phyloP scores from a whole-genome alignment of 2,888 invertebrate species.

The Antheraea yamamai region DNA sequence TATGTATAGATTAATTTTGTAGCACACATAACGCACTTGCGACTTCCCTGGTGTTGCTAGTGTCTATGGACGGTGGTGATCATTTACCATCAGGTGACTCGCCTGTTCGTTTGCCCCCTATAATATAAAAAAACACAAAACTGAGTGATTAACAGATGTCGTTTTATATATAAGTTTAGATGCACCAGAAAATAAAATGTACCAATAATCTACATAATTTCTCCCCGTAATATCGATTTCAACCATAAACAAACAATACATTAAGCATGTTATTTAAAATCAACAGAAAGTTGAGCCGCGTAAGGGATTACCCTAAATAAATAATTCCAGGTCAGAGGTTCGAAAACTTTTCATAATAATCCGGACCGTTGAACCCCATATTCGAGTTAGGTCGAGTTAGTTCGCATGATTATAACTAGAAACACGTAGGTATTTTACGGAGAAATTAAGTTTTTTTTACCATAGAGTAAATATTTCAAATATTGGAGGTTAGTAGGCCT shows the following conservation, averaged over 20 bases:
- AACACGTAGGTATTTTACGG: background rate
- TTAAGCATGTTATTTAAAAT: conserved; percentile 38
- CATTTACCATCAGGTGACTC: no score
- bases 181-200: background rate
- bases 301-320: conserved; percentile 48
- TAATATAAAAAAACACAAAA: no score
- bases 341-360: conserved; percentile 22
- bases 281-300: conserved; percentile 10
- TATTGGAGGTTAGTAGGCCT: no score
- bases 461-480: no score
- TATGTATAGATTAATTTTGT: no score
- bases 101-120: no score
- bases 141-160: no score
- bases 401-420: conserved; percentile 32
- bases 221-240: background rate
- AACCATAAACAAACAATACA: conserved; percentile 23
- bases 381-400: conserved; percentile 36
- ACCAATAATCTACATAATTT: background rate
- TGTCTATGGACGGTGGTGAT: no score
- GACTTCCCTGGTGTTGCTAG: no score
- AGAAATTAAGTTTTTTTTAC: background rate
- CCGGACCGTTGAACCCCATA: conserved; percentile 29
- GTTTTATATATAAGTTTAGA: background rate
- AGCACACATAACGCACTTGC: no score
- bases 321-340: conserved; percentile 39